These are phyloP conservation scores for Tragelaphus oryx DNA, from an alignment of 2,797 vertebrate species.

Conservation along the genomic window DNA sequence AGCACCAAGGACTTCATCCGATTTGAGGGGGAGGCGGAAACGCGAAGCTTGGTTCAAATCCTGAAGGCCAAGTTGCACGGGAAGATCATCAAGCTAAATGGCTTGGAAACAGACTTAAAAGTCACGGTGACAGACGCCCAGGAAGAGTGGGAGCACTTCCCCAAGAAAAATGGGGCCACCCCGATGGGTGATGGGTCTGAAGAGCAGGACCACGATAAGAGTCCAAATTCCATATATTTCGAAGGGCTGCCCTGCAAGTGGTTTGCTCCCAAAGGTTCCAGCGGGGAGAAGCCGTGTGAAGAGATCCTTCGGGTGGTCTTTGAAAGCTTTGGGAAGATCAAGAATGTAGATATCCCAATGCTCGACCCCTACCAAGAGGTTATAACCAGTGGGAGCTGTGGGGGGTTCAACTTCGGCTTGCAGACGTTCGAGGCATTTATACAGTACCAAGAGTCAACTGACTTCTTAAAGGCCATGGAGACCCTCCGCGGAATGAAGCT, in stretches of 20 bases:
- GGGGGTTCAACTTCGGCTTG: conserved; percentile 69
- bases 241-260: conserved; percentile 81
- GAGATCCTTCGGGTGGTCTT: conserved; percentile 78
- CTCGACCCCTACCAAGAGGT: conserved; percentile 81
- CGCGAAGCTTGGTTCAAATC: conserved; percentile 70
- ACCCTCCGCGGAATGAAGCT: conserved; percentile 80
- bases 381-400: conserved; percentile 65
- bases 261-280: conserved; percentile 77
- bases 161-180: conserved; percentile 20
- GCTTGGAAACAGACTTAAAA: conserved; percentile 73
- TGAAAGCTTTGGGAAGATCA: conserved; percentile 79
- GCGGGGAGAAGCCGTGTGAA: conserved; percentile 76
- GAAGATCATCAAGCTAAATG: conserved; percentile 74
- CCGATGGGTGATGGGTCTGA: conserved; percentile 17
- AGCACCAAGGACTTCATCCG: conserved; percentile 77
- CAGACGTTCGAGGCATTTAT: conserved; percentile 80
- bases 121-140: conserved; percentile 73
- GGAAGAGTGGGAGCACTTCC: conserved; percentile 69
- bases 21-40: conserved; percentile 80
- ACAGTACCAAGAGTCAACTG: conserved; percentile 77
- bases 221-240: conserved; percentile 75
- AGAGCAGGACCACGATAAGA: conserved; percentile 51
- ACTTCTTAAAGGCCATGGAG: conserved; percentile 76
- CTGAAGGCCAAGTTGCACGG: conserved; percentile 79
- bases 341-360: conserved; percentile 80